Conservation (phyloP, 2,888 invertebrate genomes). For the Drosophila affinis region DNA sequence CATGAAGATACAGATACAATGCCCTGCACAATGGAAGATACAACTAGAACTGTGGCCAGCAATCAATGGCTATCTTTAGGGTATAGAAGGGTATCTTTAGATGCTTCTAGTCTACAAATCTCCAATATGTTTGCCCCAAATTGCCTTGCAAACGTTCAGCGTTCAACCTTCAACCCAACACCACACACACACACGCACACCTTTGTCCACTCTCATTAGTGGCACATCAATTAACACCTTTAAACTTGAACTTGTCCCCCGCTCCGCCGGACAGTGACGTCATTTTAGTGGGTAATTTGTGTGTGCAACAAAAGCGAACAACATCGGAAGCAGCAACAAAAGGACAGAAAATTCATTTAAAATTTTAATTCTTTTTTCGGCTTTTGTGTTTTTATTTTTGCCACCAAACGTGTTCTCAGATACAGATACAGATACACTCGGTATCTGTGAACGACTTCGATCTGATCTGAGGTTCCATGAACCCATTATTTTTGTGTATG, state of each 20-base stretch:
- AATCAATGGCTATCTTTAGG: too few species aligned
- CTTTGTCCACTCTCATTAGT: constrained; percentile 40
- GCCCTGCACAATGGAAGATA: too few species aligned
- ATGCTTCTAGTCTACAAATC: too few species aligned
- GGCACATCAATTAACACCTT: constrained; percentile 57
- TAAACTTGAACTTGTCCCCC: constrained; percentile 70
- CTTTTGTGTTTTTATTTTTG: constrained; percentile 37
- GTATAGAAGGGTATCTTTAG: too few species aligned
- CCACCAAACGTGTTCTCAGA: constrained; percentile 40
- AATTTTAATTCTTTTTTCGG: constrained; percentile 59
- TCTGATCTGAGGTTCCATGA: constrained; percentile 37
- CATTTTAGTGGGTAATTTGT: constrained; percentile 56
- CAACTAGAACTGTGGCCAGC: too few species aligned
- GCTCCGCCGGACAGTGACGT: constrained; percentile 52
- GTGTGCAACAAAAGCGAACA: constrained; percentile 65
- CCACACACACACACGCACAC: not conserved
- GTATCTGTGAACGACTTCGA: constrained; percentile 26
- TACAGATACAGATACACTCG: constrained; percentile 7
- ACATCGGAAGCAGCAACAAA: constrained; percentile 41
- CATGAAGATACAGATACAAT: too few species aligned
- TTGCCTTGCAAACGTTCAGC: too few species aligned
- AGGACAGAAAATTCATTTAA: constrained; percentile 53
- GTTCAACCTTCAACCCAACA: constrained; percentile 1
- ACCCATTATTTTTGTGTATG: constrained; percentile 21
- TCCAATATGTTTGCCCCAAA: too few species aligned